Evolutionary conservation across 1,140 invertebrate genomes (phyloP).

Genomic region (Popillia japonica): DNA sequence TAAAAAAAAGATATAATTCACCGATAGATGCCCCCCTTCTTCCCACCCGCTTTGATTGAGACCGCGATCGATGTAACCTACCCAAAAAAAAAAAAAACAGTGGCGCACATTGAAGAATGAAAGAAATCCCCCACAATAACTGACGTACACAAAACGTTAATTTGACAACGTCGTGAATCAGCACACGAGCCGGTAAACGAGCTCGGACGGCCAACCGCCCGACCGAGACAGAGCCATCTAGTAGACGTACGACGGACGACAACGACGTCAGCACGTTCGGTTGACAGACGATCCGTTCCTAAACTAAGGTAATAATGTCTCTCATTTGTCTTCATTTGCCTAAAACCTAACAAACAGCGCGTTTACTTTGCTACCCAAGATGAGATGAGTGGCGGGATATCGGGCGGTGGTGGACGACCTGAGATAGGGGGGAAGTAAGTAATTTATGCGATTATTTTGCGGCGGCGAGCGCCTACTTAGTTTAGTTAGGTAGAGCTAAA

Average conservation of each 20-base stretch:
- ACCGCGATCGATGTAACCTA: background rate
- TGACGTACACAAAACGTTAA: conserved; percentile 44
- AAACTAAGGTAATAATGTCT: conserved; percentile 59
- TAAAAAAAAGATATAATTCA: conserved; percentile 28
- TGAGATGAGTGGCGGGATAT: conserved; percentile 46
- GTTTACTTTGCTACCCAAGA: conserved; percentile 50
- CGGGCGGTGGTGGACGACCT: background rate
- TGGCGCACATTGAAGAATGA: background rate
- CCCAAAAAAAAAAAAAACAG: no score
- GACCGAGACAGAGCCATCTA: conserved; percentile 44
- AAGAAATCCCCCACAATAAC: no score
- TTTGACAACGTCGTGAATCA: conserved; percentile 48
- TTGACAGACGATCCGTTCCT: conserved; percentile 54
- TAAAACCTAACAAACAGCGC: conserved; percentile 55
- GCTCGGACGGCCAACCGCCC: background rate
- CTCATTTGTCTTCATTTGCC: conserved; percentile 60
- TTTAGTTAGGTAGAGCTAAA: no score
- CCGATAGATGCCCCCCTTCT: conserved; percentile 28
- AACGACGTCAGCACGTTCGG: conserved; percentile 47
- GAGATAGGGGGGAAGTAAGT: background rate
- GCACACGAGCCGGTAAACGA: conserved; percentile 35
- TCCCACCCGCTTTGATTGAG: conserved; percentile 18
- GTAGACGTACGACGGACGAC: no score
- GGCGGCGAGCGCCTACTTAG: no score
- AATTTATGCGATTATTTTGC: conserved; percentile 40